Base-by-base conservation (phyloP, 2,113 vertebrate species). In the Halichoerus grypus region DNA sequence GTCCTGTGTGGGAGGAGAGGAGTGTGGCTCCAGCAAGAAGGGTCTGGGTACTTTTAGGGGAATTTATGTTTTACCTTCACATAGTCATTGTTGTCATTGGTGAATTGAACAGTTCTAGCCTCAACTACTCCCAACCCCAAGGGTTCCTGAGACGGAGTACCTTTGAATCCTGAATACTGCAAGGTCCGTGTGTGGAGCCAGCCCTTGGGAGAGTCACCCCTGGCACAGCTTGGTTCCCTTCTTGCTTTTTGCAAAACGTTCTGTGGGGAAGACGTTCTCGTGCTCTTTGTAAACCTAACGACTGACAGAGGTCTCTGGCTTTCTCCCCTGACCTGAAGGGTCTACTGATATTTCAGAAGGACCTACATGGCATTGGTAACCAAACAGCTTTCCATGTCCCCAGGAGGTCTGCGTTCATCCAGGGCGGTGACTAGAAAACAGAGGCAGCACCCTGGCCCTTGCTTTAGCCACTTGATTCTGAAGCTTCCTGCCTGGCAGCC, bases 81-180 rank as follows among this genome's bases (percentile, higher is more conserved):
- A 33, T 65, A 36, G 49, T 61, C 63, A 55, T 71, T 24, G 13
- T 31, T 69, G 74, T 87, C 33, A 11, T 19, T 31, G 26, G 55
- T 24, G 57, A 69, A 61, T 26, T 82, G 82, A 69, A 46, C 26
- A 7, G 59, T 93, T 79, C 16, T 3, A 24, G 53, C 33, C 26
- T 76, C 80, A 59, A 19, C 24, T 12, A 11, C 39, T 72, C 80
- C 67, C 36, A 67, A 28, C 9, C 4, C 39, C 22, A 12, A n/a
- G 86, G 19, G 12, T 15, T 83, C 46, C 22, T 2, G 33, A 21
- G 57, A 61, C 0, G 0, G 3, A 4, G 4, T 16, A 24, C 31
- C 8, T 74, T 26, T 74, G 24, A 83, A 46, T 63, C 42, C 28
- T 63, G 42, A 69, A 46, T 26, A 26, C 36, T n/a, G 1, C 28